Evolutionary conservation across 2,888 invertebrate genomes (phyloP).

Genomic region (Pollenia griseotomentosa): DNA sequence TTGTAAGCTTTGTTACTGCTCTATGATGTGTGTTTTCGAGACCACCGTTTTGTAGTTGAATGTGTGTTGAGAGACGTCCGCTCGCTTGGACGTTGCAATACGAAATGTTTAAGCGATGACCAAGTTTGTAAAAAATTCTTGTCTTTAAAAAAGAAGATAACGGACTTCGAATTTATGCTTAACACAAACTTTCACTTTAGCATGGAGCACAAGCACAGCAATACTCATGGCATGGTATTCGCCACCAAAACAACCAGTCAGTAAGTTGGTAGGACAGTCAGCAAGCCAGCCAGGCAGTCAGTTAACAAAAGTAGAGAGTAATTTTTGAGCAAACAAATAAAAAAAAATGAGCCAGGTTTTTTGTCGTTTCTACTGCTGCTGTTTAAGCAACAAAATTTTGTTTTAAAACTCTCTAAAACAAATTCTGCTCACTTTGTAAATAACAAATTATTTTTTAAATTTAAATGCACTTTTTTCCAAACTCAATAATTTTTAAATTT

Average conservation of each 20-base stretch:
- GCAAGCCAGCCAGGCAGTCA: slow-evolving; percentile 15
- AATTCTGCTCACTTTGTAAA: slow-evolving; percentile 15
- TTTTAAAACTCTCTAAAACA: slow-evolving; percentile 6
- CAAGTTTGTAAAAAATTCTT: slow-evolving; percentile 70
- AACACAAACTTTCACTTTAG: slow-evolving; percentile 82
- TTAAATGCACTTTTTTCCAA: slow-evolving; percentile 10
- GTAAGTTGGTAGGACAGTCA: slow-evolving; percentile 7
- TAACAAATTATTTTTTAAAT: background rate
- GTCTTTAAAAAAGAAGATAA: slow-evolving; percentile 78
- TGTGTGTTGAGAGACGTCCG: slow-evolving; percentile 76
- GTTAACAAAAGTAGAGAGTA: slow-evolving; percentile 43
- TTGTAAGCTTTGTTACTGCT: background rate
- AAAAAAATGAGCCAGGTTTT: slow-evolving; percentile 40
- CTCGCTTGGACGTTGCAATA: slow-evolving; percentile 82
- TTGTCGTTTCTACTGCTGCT: slow-evolving; percentile 13
- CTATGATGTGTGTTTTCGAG: background rate
- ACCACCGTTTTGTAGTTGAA: slow-evolving; percentile 26
- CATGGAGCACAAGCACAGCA: slow-evolving; percentile 74
- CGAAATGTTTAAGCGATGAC: slow-evolving; percentile 76
- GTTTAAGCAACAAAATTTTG: slow-evolving; percentile 16
- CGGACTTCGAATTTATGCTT: slow-evolving; percentile 81
- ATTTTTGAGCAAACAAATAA: slow-evolving; percentile 46
- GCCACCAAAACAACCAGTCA: slow-evolving; percentile 40
- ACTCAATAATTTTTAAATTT: background rate
- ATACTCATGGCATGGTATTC: slow-evolving; percentile 19